Evolutionary conservation across 64 coral and sea anemone species (phyloP), one percentile per base, ranked within the genome.

Genomic region (Stylophora pistillata): DNA sequence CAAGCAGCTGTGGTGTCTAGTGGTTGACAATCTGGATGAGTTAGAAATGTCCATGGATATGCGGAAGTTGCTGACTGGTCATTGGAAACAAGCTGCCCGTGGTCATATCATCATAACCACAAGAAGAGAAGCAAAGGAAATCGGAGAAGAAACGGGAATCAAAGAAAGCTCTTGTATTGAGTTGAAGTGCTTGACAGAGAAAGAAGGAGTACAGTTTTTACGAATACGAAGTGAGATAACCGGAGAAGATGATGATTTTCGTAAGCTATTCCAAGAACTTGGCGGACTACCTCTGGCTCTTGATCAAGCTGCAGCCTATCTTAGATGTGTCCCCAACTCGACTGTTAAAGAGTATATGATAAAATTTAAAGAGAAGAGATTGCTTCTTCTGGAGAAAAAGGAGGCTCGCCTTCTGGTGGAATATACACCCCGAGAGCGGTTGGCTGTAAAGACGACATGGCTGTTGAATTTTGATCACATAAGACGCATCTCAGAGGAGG

Each of bases 381-480:
- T 94, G 17, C 63, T 37, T 53, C 79, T 85, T 27, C 33, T 94
- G 55, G 78, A 78, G 18, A 89, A 28, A 69, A 55, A 55, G 52
- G 86, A 89, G 58, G 92, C 92, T 26, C 81, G 64, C 29, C 37
- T 69, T 5, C 85, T 78, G 0, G 70, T 74, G 16, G 52, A 88
- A 59, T 73, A 85, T 13, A 94, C 87, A 3, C 86, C 87, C 5
- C 64, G 64, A 56, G 87, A 94, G 12, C 70, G 92, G 7, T 47
- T 89, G 69, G 86, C 92, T 60, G 87, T 94, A 21, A 53, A 83
- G 41, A 89, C 92, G 17, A 94, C 92, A 54, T 90, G 92, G 92
- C 69, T 79, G 56, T 62, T 94, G 13, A 94, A 94, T 65, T 90
- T 94, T 86, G 79, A 81, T 13, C 71, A 91, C 20, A 80, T 94